A percentile compares a stretch with the other conserved stretches of the same genome.
Conservation (phyloP, 2,888 invertebrate species). For the Rhagophthalmus giganteus region DNA sequence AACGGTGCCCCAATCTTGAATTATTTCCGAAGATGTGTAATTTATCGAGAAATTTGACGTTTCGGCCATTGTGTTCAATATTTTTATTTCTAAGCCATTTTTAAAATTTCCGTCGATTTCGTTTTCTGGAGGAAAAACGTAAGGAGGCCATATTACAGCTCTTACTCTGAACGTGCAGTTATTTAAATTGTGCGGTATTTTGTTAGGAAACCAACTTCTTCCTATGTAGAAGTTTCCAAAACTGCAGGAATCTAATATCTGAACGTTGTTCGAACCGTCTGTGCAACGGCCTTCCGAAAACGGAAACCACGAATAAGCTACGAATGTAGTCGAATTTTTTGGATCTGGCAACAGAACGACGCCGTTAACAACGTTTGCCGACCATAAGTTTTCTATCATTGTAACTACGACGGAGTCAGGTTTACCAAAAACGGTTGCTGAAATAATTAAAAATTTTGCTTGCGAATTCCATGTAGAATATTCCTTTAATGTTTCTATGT, state of each 20-base stretch:
- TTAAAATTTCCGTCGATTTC: constrained; percentile 1
- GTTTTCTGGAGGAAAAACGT: constrained; percentile 39
- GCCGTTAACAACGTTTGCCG: constrained; percentile 38
- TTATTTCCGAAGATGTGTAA: constrained; percentile 32
- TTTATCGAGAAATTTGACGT: constrained; percentile 39
- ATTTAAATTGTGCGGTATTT: constrained; percentile 43
- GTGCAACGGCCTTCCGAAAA: constrained; percentile 41
- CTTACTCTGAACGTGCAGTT: constrained; percentile 44
- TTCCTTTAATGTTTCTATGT: constrained; percentile 20
- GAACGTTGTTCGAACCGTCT: constrained; percentile 28
- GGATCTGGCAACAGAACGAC: constrained; percentile 38
- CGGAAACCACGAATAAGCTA: constrained; percentile 43
- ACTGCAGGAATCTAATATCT: constrained; percentile 37
- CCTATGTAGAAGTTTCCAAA: constrained; percentile 27
- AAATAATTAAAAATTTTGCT: constrained; percentile 40
- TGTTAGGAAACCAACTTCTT: constrained; percentile 39
- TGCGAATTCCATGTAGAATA: constrained; percentile 37
- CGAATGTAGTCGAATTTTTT: constrained; percentile 29
- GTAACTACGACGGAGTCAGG: constrained; percentile 25
- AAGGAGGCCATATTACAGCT: constrained; percentile 48
- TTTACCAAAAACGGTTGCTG: constrained; percentile 32
- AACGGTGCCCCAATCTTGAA: constrained; percentile 37
- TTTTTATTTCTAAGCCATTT: constrained; percentile 40
- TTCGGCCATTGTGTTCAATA: constrained; percentile 40
- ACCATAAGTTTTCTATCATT: constrained; percentile 34